Base-by-base conservation (phyloP, 2,888 invertebrate genomes). In the Phrixothrix hirtus region DNA sequence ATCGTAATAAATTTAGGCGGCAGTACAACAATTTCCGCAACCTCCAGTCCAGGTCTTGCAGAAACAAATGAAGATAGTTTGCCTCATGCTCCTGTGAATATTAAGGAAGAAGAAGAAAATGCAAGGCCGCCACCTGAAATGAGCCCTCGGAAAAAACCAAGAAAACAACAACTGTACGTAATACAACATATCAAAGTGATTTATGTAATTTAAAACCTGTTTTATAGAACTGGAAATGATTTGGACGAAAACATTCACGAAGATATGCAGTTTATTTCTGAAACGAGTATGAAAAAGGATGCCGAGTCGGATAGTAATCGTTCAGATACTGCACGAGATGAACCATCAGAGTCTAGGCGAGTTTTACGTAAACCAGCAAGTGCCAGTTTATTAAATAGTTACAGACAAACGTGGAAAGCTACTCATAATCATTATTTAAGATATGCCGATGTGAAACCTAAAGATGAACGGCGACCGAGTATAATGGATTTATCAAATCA, bases 401-500 rank as follows among this genome's bases (percentile, higher is more conserved):
- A 87, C 66, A 80, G 82, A 52, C 83, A 84, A 57, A 82, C 80
- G 7, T 87, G 87, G 84, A 89, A 88, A 71, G 79, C 87, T 2
- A 81, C 84, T 4, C 83, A 85, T 67, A 88, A 89, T 75, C 89
- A 89, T 74, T 89, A 88, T 70, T 75, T 83, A 60, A 77, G 86
- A 17, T 83, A 88, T 61, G 81, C 87, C 0, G 96, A 97, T 76
- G 92, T 97, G 7, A 87, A 89, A 67, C 87, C 90, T 0, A 88
- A 89, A 63, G 92, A 95, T 62, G 95, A 95, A 73, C 83, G 92
- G 56, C 82, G 90, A 54, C 87, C 92, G 0, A 86, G 88, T 1
- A 88, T 96, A 30, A 88, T 88, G 69, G 94, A 95, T 76, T 81
- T 96, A 65, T 92, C 95, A 17, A 89, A 89, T 75, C 94, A 94